Base-by-base conservation (phyloP, 2,113 vertebrate species). In the Hyperoodon ampullatus region DNA sequence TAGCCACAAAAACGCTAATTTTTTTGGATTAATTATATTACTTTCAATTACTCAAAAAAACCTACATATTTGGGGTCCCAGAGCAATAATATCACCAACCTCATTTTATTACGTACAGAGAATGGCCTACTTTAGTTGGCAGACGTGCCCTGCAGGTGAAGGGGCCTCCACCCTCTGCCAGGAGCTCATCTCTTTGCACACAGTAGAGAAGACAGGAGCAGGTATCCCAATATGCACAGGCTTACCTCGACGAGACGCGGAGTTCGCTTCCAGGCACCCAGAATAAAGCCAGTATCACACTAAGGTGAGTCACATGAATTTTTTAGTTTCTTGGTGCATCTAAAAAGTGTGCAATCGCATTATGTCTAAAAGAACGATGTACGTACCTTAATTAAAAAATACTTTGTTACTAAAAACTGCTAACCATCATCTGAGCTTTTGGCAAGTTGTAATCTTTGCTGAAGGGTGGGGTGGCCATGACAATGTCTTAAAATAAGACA, bases 41-140 rank as follows among this genome's bases (percentile, higher is more conserved):
- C 12, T 66, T 66, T 39, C 28, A 81, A 42, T 65, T 65, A 50
- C 39, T 83, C 95, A 42, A 39, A 84, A 83, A 78, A 8, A 44
- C 44, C 33, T 30, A 68, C 30, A 19, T 11, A 70, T 39, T 16
- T 66, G 30, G 50, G 75, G 15, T 39, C 35, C 61, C 39, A 58
- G 42, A 80, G 75, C 4, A 86, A 65, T 0, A 6, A 8, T 0
- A 26, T 24, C 30, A 75, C 39, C 12, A 6, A 13, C 33, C 58
- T 8, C 74, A 28, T 3, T 68, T 90, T n/a, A 61, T 50, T 50
- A 5, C n/a, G 13, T 10, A 30, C 0, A 28, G 13, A 10, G 42
- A 30, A 55, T 0, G 13, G 74, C 30, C 39, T 24, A 1, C 21
- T 6, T 28, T 14, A 2, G 44, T 0, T 21, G 53, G 47, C 23